Evolutionary conservation across 2,888 invertebrate genomes (phyloP).

Genomic region (Hydropsyche betteni): DNA sequence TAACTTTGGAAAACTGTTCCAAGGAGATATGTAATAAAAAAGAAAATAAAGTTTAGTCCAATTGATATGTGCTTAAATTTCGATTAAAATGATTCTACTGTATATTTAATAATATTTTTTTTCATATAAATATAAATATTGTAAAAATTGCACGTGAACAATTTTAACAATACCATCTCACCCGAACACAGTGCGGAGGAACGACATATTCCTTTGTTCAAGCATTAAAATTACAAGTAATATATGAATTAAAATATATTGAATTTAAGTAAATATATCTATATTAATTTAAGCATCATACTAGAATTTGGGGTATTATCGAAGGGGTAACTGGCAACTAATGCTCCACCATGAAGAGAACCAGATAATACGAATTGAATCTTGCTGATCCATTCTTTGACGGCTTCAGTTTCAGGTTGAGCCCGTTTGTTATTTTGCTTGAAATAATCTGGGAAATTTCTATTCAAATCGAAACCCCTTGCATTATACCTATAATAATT

Average conservation of each 20-base stretch:
- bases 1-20: slow-evolving; percentile 87
- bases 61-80: background rate
- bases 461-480: slow-evolving; percentile 88
- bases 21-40: slow-evolving; percentile 66
- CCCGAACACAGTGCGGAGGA: slow-evolving; percentile 78
- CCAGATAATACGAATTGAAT: slow-evolving; percentile 94
- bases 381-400: slow-evolving; percentile 93
- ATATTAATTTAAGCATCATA: slow-evolving; percentile 66
- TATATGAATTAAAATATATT: background rate
- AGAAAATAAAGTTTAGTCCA: slow-evolving; percentile 3
- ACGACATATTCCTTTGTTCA: slow-evolving; percentile 73
- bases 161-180: slow-evolving; percentile 61
- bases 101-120: background rate
- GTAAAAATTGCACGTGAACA: slow-evolving; percentile 13
- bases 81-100: background rate
- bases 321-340: slow-evolving; percentile 97
- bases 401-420: slow-evolving; percentile 94
- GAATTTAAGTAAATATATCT: slow-evolving; percentile 16
- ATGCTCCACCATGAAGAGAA: slow-evolving; percentile 92
- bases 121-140: background rate
- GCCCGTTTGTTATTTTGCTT: slow-evolving; percentile 86
- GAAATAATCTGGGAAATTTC: slow-evolving; percentile 96
- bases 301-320: slow-evolving; percentile 95
- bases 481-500: slow-evolving; percentile 78
- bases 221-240: slow-evolving; percentile 38